Conservation (phyloP, 2,797 vertebrate genomes). For the Phataginus tricuspis region DNA sequence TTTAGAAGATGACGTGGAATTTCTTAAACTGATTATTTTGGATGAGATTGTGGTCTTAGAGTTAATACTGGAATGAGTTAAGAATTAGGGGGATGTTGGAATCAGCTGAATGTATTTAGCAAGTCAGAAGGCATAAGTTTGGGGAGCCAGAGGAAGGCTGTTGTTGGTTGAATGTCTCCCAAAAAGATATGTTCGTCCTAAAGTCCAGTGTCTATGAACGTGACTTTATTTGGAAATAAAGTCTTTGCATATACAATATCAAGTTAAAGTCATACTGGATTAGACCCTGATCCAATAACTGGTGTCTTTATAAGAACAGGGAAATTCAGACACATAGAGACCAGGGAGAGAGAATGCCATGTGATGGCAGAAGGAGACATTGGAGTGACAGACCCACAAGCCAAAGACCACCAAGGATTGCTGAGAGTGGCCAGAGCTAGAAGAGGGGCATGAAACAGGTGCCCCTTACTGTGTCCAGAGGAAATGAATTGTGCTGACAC, state of each 20-base stretch:
- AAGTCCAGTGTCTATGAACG: background rate
- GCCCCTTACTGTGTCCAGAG: background rate
- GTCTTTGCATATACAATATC: background rate
- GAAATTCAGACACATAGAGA: background rate
- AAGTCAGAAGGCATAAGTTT: background rate
- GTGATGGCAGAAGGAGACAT: background rate
- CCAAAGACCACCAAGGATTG: background rate
- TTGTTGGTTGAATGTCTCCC: background rate
- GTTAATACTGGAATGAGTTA: background rate
- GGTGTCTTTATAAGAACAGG: too few species aligned
- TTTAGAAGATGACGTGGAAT: background rate
- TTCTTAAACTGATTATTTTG: background rate
- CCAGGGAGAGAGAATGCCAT: background rate
- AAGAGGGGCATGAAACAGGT: background rate
- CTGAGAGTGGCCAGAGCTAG: background rate
- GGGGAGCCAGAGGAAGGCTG: background rate
- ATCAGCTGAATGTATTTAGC: background rate
- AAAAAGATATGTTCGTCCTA: background rate
- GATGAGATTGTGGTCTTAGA: background rate
- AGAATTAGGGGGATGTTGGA: background rate
- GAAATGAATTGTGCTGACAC: background rate
- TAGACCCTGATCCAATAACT: background rate
- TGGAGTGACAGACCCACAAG: background rate
- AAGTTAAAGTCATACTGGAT: background rate
- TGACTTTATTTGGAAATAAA: background rate